These are phyloP conservation scores for Otolemur crassicaudatus DNA, from an alignment of 2,797 vertebrate genomes.

Conservation along the genomic window DNA sequence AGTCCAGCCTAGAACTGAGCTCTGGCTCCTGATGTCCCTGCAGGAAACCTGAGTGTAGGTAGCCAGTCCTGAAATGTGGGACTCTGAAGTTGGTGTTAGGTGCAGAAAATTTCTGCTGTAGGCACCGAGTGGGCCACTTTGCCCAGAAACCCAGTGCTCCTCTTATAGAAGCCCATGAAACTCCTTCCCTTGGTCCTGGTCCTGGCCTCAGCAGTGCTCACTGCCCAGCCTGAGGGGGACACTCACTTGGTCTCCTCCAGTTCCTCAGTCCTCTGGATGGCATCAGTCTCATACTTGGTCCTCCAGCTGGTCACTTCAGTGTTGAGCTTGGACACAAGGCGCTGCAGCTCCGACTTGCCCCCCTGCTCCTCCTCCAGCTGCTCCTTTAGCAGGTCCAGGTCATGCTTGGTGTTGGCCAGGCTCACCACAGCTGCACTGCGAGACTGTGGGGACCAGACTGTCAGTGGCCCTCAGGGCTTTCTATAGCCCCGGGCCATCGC, in stretches of 20 bases:
- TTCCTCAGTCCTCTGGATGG: constrained; percentile 85
- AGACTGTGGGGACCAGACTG: constrained; percentile 59
- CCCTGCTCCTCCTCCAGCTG: constrained; percentile 89
- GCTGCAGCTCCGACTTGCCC: constrained; percentile 85
- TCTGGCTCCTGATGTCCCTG: neutral
- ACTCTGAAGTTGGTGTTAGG: neutral
- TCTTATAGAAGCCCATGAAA: neutral
- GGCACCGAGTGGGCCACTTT: neutral
- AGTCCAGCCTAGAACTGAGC: neutral
- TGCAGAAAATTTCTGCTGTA: too few relatives aligned
- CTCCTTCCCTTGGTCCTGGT: neutral
- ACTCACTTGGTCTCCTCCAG: constrained; percentile 86
- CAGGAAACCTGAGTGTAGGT: neutral
- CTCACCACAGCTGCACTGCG: constrained; percentile 77
- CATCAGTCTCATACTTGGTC: constrained; percentile 87
- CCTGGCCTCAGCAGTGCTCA: neutral
- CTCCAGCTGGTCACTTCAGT: constrained; percentile 87
- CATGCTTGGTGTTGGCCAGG: constrained; percentile 84
- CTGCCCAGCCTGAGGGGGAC: neutral
- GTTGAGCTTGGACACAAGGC: constrained; percentile 88
- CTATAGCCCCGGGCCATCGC: neutral
- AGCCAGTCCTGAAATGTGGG: neutral
- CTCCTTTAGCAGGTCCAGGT: constrained; percentile 87
- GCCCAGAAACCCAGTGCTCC: neutral
- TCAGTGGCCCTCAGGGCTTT: neutral